These are phyloP conservation scores for Trichopoda pennipes DNA, from an alignment of 2,888 invertebrate genomes.

Conservation along the genomic window DNA sequence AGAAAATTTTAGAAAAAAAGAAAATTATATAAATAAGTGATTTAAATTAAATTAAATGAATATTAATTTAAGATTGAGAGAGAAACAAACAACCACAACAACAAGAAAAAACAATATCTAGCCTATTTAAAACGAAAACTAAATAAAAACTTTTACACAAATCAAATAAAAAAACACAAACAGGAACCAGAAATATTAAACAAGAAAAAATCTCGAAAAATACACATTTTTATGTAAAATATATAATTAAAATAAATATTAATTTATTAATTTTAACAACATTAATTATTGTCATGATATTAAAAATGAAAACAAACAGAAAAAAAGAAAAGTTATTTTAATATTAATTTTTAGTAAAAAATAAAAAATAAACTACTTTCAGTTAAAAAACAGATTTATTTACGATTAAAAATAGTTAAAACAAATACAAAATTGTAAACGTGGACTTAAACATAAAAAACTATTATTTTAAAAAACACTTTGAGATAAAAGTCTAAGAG, in stretches of 20 bases:
- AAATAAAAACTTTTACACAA: slow-evolving; percentile 58
- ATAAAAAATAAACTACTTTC: neutral
- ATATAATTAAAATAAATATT: slow-evolving; percentile 14
- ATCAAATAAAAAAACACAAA: slow-evolving; percentile 46
- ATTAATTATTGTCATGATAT: slow-evolving; percentile 52
- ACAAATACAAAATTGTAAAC: too few relatives aligned
- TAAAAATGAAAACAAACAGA: slow-evolving; percentile 37
- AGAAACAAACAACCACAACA: slow-evolving; percentile 35
- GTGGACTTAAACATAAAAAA: too few relatives aligned
- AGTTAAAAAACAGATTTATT: neutral
- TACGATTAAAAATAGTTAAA: neutral
- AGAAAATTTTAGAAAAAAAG: slow-evolving; percentile 53
- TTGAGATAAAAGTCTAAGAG: too few relatives aligned
- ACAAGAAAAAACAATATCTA: neutral
- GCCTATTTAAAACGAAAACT: slow-evolving; percentile 6
- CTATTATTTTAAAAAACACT: too few relatives aligned
- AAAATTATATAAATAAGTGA: slow-evolving; percentile 57
- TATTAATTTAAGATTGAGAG: slow-evolving; percentile 62
- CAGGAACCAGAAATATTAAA: slow-evolving; percentile 18
- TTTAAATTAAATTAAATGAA: slow-evolving; percentile 50
- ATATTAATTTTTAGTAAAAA: neutral
- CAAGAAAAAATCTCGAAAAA: neutral
- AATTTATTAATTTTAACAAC: slow-evolving; percentile 16
- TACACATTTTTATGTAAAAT: too few relatives aligned
- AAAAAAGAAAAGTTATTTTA: neutral